Evolutionary conservation across 2,113 vertebrate species (phyloP).

Genomic region (Leptosomus discolor): DNA sequence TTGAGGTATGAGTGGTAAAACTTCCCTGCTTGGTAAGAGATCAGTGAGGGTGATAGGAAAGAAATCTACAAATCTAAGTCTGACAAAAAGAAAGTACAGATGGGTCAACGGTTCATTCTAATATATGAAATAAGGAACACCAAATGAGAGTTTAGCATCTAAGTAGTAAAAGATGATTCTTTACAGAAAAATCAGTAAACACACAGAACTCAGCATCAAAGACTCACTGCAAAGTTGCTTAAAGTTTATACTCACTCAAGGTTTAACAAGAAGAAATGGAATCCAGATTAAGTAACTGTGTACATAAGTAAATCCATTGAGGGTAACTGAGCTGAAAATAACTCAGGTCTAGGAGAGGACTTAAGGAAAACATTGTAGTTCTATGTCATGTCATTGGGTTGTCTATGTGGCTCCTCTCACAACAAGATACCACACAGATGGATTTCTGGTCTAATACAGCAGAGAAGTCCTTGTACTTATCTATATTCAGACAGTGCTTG

Average conservation of each 20-base stretch:
- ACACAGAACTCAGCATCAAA: neutral
- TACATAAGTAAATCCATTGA: neutral
- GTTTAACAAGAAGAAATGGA: neutral
- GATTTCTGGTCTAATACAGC: neutral
- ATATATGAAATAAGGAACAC: neutral
- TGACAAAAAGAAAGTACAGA: neutral
- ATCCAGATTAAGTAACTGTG: neutral
- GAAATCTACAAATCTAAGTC: neutral
- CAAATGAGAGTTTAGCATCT: neutral
- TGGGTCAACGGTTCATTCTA: neutral
- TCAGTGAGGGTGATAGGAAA: neutral
- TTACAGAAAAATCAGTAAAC: neutral
- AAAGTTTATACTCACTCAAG: neutral
- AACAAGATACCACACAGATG: neutral
- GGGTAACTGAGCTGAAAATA: neutral
- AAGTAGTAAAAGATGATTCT: neutral
- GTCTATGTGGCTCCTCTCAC: neutral
- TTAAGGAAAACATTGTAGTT: neutral
- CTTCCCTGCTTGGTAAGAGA: neutral
- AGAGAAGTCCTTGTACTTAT: neutral
- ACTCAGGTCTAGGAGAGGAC: neutral
- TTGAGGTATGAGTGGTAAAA: neutral
- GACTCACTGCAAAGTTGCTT: neutral
- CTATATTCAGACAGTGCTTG: neutral
- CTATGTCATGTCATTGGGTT: rapidly evolving